Conservation (phyloP, 2,888 invertebrate species). For the Eristalis intricaria region DNA sequence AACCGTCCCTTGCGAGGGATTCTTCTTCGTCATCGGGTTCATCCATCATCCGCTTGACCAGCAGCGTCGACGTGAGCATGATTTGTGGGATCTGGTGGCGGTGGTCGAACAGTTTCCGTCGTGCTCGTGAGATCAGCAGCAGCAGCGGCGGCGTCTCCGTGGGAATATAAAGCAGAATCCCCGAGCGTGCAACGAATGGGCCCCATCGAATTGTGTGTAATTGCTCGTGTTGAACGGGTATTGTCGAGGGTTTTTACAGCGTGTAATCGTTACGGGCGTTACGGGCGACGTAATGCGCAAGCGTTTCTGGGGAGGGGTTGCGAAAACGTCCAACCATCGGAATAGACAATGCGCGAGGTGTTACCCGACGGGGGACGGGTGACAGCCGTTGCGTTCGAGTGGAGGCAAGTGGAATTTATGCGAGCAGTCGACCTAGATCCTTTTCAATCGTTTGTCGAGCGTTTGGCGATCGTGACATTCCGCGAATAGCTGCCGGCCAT, state of each 20-base stretch:
- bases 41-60: slow-evolving; percentile 35
- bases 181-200: neutral
- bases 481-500: too few relatives aligned
- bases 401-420: neutral
- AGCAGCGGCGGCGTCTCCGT: neutral
- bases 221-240: slow-evolving; percentile 23
- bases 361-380: neutral
- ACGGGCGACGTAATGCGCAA: neutral
- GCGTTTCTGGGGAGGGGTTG: slow-evolving; percentile 21
- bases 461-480: too few relatives aligned
- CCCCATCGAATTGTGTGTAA: slow-evolving; percentile 32
- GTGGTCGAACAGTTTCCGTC: slow-evolving; percentile 34
- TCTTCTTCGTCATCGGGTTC: slow-evolving; percentile 9
- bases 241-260: slow-evolving; percentile 22
- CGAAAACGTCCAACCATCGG: slow-evolving; percentile 9
- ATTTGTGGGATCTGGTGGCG: slow-evolving; percentile 5
- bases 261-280: slow-evolving; percentile 22
- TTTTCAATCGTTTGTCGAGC: neutral
- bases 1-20: slow-evolving; percentile 9
- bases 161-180: slow-evolving; percentile 13
- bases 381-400: slow-evolving; percentile 17
- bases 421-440: neutral
- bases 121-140: slow-evolving; percentile 31
- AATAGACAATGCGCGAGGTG: slow-evolving; percentile 30
- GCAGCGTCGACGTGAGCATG: slow-evolving; percentile 30